Conservation (phyloP, 2,113 vertebrate species). For the Rhegmatorhina hoffmannsi region DNA sequence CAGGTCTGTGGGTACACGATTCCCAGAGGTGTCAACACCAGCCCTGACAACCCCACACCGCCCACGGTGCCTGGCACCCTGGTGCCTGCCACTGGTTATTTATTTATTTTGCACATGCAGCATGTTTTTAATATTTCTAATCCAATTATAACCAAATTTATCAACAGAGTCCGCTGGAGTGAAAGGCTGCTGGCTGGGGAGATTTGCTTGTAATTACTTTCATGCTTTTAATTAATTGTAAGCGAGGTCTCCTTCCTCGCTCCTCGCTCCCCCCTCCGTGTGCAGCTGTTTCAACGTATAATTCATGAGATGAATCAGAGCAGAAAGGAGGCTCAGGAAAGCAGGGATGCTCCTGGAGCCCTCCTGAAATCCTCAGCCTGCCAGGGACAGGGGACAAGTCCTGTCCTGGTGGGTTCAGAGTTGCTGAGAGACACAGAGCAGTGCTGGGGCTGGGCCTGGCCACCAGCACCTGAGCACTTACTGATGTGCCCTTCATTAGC, state of each 20-base stretch:
- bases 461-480: not conserved
- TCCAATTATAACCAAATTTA: conserved; percentile 73
- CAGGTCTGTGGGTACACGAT: accelerated
- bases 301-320: conserved; percentile 62
- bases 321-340: conserved; percentile 47
- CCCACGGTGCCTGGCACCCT: not conserved
- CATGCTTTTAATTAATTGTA: conserved; percentile 75
- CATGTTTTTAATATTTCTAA: conserved; percentile 64
- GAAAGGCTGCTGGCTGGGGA: conserved; percentile 70
- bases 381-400: not conserved
- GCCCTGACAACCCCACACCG: accelerated
- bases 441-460: not conserved
- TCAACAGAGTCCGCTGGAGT: conserved; percentile 69
- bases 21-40: accelerated
- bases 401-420: not conserved
- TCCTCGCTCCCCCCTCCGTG: not conserved
- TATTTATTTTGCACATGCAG: conserved; percentile 44
- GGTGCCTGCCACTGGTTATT: not conserved
- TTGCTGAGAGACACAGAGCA: accelerated
- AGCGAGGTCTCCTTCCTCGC: conserved; percentile 45
- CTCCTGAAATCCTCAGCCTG: not conserved
- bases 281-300: conserved; percentile 47
- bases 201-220: conserved; percentile 71
- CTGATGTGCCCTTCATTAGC: accelerated
- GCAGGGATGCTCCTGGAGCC: not conserved